Evolutionary conservation across 2,113 vertebrate genomes (phyloP), one percentile per base, ranked within the genome.

Genomic region (Melospiza melodia): DNA sequence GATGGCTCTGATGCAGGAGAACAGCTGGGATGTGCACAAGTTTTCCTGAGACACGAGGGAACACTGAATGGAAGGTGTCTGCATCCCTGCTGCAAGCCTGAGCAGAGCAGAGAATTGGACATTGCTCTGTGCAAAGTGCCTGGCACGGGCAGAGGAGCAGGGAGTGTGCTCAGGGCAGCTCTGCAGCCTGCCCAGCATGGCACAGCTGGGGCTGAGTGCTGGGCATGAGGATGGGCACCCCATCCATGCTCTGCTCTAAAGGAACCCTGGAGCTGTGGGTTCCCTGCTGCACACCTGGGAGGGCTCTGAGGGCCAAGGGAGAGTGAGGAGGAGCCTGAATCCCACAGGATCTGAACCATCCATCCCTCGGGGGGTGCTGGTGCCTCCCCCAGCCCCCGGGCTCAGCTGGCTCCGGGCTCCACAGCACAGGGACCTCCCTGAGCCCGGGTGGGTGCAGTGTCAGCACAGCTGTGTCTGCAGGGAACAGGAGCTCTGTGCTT

Each of bases 41-140:
- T 66, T 83, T 54, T 76, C 67, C 85, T 33, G 62, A 17, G 37
- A 9, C 58, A 10, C 0, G 0, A 19, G 21, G 59, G 44, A 27
- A 19, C 68, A 25, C 5, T 1, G 2, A 10, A 6, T 0, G 41
- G 58, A 55, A 43, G 35, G 67, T 44, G 81, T 4, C 37, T 58
- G 15, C 62, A 54, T 24, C 54, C 1, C 1, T 31, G 67, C 78
- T 54, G 67, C 20, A 9, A 8, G 63, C 35, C 41, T 39, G 7
- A 83, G 82, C 88, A 62, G 94, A 80, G 90, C 88, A 88, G 95
- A 80, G 85, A 88, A 92, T 66, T 0, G 20, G 67, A 30, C 24
- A 19, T n/a, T 30, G 5, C 17, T 57, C 24, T 6, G 54, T 11
- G 44, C 81, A 31, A n/a, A 79, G 67, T 3, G 58, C 82, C 77